Percentiles rank a stretch among this genome's conserved stretches.
Evolutionary conservation across 2,797 vertebrate genomes (phyloP).

Genomic region (Potorous gilbertii): DNA sequence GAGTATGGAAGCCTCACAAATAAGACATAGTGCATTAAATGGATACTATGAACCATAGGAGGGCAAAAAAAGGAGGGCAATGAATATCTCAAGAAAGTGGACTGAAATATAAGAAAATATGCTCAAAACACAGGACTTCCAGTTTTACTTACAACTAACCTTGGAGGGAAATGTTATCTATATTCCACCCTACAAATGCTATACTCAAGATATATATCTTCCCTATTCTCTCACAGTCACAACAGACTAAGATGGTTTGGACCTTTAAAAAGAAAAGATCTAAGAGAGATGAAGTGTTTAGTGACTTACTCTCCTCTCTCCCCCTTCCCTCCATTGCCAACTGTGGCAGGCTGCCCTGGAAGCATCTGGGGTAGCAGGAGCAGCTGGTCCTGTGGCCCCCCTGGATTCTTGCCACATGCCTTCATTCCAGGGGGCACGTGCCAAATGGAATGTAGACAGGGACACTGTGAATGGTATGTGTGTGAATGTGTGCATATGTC

Average conservation of each 20-base stretch:
- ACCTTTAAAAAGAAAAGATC: background rate
- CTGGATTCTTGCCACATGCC: constrained; percentile 16
- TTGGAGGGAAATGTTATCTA: background rate
- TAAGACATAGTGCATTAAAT: background rate
- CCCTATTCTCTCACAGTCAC: background rate
- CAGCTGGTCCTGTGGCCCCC: constrained; percentile 27
- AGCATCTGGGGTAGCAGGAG: constrained; percentile 34
- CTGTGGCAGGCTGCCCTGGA: background rate
- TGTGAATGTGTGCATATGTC: background rate
- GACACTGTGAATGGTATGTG: background rate
- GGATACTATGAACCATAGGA: background rate
- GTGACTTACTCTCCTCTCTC: background rate
- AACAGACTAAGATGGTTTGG: background rate
- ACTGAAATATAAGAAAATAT: background rate
- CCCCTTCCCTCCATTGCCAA: background rate
- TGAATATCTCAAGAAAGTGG: background rate
- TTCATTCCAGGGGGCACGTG: background rate
- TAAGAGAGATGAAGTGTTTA: background rate
- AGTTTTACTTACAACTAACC: too few species aligned
- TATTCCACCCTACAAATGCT: background rate
- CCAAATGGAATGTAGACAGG: background rate
- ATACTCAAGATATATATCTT: too few species aligned
- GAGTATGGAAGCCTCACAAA: background rate
- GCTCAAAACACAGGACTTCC: background rate
- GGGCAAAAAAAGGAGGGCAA: too few species aligned